Evolutionary conservation across 1,140 invertebrate genomes (phyloP).

Genomic region (Ridgeia piscesae): DNA sequence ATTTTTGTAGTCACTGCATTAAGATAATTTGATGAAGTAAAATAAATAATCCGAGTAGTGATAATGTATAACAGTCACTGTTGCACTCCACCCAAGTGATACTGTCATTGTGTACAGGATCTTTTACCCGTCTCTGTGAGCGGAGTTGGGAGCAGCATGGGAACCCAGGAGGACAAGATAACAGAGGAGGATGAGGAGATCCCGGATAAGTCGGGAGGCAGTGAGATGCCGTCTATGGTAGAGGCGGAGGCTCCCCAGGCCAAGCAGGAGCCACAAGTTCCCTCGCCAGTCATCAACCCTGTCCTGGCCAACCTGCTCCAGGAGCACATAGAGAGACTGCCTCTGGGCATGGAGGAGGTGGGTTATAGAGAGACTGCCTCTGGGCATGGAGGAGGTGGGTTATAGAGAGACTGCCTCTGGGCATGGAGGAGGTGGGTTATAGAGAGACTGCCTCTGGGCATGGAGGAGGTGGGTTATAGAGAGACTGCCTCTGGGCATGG

Average conservation of each 20-base stretch:
- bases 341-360: slow-evolving; percentile 24
- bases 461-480: too few relatives aligned
- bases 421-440: slow-evolving; percentile 21
- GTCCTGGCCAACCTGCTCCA: slow-evolving; percentile 3
- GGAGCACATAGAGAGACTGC: background rate
- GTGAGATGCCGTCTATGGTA: background rate
- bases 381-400: slow-evolving; percentile 22
- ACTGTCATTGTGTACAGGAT: background rate
- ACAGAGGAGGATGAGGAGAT: background rate
- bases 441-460: too few relatives aligned
- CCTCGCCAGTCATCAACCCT: slow-evolving; percentile 14
- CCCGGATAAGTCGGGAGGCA: background rate
- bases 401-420: background rate
- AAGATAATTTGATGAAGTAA: background rate
- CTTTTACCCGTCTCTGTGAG: background rate
- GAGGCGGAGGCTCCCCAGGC: background rate
- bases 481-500: slow-evolving; percentile 2
- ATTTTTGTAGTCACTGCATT: background rate
- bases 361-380: background rate
- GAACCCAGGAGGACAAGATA: background rate
- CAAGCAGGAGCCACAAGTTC: background rate
- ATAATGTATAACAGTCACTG: background rate
- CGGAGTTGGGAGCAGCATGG: background rate
- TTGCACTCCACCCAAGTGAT: background rate
- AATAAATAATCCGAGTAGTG: background rate